These are phyloP conservation scores for Lynx canadensis DNA, from an alignment of 2,113 vertebrate genomes.

Conservation along the genomic window DNA sequence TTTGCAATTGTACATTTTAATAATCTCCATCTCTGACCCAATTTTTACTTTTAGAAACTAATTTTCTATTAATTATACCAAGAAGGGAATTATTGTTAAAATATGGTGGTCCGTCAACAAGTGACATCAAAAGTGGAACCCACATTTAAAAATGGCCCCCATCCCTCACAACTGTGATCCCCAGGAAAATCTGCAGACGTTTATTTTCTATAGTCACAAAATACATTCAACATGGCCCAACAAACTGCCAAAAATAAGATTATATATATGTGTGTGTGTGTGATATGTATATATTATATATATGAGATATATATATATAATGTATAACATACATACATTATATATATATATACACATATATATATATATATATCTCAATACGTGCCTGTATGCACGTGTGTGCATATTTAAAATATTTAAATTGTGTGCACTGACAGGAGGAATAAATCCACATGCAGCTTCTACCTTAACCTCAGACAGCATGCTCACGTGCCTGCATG, in stretches of 20 bases:
- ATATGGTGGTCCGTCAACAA: conserved; percentile 73
- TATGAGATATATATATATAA: neutral
- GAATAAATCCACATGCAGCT: neutral
- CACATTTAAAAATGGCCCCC: conserved; percentile 53
- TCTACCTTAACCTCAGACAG: neutral
- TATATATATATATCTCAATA: neutral
- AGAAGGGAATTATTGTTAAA: conserved; percentile 76
- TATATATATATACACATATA: neutral
- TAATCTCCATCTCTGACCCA: conserved; percentile 75
- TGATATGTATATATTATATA: neutral
- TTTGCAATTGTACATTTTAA: conserved; percentile 78
- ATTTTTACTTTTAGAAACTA: conserved; percentile 76
- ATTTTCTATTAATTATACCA: conserved; percentile 76
- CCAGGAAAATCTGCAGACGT: neutral
- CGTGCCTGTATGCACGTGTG: neutral
- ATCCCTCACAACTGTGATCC: conserved; percentile 1
- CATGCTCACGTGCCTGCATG: neutral
- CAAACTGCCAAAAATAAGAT: conserved; percentile 51
- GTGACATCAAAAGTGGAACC: conserved; percentile 71
- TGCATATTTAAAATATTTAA: neutral
- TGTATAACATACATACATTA: neutral
- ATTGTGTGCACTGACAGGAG: neutral
- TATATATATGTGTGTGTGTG: neutral
- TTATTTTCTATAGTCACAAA: conserved; percentile 19
- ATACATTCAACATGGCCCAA: conserved; percentile 53